phyloP scores from a whole-genome alignment of 2,797 vertebrate species.

The Neosilurus hyrtlii region DNA sequence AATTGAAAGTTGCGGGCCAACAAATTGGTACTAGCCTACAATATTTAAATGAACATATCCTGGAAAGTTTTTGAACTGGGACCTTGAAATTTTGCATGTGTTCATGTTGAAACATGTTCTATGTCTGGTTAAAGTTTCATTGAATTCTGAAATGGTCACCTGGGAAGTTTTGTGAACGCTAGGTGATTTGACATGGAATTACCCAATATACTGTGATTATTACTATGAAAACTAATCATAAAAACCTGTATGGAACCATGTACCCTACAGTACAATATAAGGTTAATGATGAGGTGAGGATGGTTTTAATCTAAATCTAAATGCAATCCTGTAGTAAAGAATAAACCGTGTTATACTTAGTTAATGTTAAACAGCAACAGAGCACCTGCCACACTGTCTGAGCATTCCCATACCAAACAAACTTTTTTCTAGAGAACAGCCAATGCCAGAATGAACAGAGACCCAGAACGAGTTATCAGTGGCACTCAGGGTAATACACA shows the following conservation, averaged over 20 bases:
- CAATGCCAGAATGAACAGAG: slow-evolving; percentile 10
- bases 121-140: too few species aligned
- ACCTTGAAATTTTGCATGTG: too few species aligned
- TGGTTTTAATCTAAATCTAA: slow-evolving; percentile 17
- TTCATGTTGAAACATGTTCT: too few species aligned
- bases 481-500: background rate
- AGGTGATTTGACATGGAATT: background rate
- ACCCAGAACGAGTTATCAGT: background rate
- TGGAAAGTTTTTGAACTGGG: too few species aligned
- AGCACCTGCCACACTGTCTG: background rate
- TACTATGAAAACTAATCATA: background rate
- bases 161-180: too few species aligned
- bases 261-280: background rate
- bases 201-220: background rate
- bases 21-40: too few species aligned
- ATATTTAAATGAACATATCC: too few species aligned
- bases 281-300: background rate
- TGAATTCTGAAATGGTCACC: too few species aligned
- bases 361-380: slow-evolving; percentile 16
- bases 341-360: background rate
- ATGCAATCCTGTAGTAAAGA: background rate
- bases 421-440: background rate
- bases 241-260: too few species aligned
- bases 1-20: too few species aligned
- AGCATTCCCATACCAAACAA: background rate